Percentiles rank a stretch among this genome's conserved stretches.
Conservation (phyloP, 1,140 invertebrate genomes). For the Zaprionus nigranus region DNA sequence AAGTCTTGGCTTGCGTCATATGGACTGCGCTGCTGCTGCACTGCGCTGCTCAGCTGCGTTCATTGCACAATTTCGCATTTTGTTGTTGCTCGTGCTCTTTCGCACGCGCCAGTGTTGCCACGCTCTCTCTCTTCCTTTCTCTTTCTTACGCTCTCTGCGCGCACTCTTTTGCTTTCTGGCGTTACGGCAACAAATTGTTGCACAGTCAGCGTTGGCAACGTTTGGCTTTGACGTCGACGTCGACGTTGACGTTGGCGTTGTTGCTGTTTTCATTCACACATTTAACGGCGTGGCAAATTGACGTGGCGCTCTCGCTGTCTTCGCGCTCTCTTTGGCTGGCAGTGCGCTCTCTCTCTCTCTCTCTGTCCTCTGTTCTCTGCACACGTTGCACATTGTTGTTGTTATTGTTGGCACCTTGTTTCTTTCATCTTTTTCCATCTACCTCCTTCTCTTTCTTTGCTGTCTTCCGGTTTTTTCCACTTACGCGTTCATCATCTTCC, state of each 20-base stretch:
- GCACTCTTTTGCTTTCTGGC: conserved; percentile 8
- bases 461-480: conserved; percentile 48
- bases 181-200: conserved; percentile 76
- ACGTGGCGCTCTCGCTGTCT: conserved; percentile 10
- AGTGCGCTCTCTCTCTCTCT: not conserved
- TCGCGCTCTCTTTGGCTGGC: not conserved
- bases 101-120: not conserved
- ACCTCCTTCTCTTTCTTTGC: not conserved
- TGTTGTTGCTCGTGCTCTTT: conserved; percentile 12
- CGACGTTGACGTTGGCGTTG: conserved; percentile 3
- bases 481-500: not conserved
- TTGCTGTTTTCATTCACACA: conserved; percentile 67
- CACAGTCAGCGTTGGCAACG: conserved; percentile 45
- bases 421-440: conserved; percentile 15
- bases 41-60: conserved; percentile 12
- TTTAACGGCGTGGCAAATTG: conserved; percentile 35
- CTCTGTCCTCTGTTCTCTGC: not conserved
- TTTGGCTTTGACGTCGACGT: conserved; percentile 12
- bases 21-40: not conserved
- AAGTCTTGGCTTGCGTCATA: conserved; percentile 31
- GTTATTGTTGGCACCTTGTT: conserved; percentile 32
- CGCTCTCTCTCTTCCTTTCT: not conserved
- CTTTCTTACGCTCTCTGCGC: conserved; percentile 6
- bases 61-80: conserved; percentile 31
- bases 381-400: conserved; percentile 47